Evolutionary conservation across 2,888 invertebrate genomes (phyloP).

Genomic region (Agrochola lychnidis): DNA sequence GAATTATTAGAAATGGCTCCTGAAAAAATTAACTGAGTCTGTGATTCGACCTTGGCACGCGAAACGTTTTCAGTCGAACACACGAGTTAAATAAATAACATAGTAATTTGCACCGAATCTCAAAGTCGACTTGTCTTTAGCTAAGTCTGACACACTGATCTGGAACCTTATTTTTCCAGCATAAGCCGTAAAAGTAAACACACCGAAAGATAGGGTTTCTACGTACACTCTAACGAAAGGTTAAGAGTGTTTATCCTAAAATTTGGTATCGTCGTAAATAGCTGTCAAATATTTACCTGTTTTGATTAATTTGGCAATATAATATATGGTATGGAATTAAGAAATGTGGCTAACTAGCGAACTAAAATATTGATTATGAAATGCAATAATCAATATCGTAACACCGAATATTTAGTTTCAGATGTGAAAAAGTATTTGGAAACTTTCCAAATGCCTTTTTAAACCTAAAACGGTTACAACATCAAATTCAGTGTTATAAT

Average conservation of each 20-base stretch:
- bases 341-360: too few species aligned
- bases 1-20: not conserved
- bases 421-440: too few species aligned
- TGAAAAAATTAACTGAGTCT: not conserved
- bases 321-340: too few species aligned
- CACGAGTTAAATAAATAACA: not conserved
- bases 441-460: too few species aligned
- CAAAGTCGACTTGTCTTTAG: not conserved
- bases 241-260: not conserved
- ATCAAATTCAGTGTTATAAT: too few species aligned
- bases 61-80: not conserved
- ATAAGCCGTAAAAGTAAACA: slow-evolving; percentile 25
- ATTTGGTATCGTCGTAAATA: too few species aligned
- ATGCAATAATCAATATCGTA: too few species aligned
- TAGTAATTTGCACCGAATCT: not conserved
- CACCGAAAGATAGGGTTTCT: not conserved
- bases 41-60: not conserved
- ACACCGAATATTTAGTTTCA: too few species aligned
- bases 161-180: not conserved
- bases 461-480: too few species aligned
- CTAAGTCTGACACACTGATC: slow-evolving; percentile 33
- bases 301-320: too few species aligned
- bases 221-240: not conserved
- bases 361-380: too few species aligned
- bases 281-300: too few species aligned